Base-by-base conservation (phyloP, 1,140 invertebrate species). In the Drosophila mauritiana region DNA sequence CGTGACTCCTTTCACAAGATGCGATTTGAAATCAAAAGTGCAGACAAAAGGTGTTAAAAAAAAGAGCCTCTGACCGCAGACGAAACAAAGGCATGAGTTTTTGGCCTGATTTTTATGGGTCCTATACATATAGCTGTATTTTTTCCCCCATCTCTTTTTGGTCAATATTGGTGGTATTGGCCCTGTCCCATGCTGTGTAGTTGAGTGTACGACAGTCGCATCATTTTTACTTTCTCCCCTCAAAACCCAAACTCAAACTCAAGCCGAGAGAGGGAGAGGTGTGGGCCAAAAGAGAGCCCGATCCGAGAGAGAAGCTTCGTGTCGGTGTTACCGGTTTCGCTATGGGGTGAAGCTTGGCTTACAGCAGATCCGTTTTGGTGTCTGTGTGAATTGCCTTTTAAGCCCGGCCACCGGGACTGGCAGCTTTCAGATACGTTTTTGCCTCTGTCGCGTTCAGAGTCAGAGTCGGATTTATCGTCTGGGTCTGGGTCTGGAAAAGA, bases 381-480 rank as follows among this genome's bases (percentile, higher is more conserved):
- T 54, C 64, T 49, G 48, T 67, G 80, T 83, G 79, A 59, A 76
- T 76, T 83, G 84, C 84, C 80, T 91, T 91, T 91, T 91, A 91
- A 91, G 88, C 83, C 77, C 53, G 49, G 65, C 54, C 67, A 62
- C 67, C 80, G 68, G 48, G 69, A 64, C 73, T 58, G 59, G 25
- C 70, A 89, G 88, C 88, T 91, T 91, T 91, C 88, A 91, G 88
- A 91, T 88, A 91, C 83, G 79, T 88, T 91, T 91, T 79, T 80
- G 86, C 79, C 70, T 76, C 64, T 74, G 84, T 52, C 80, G 78
- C 76, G 73, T 65, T 82, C 73, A 72, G 74, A 72, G 79, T 73
- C 77, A 76, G 72, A 75, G 72, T 73, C 64, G 63, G 67, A 22
- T 62, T 63, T 69, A 56, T 58, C 58, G 70, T 75, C 72, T 76